Percentiles rank a stretch among this genome's conserved stretches.
These are phyloP conservation scores for Nemapogon koenigi DNA, from an alignment of 2,888 invertebrate species.

Conservation along the genomic window DNA sequence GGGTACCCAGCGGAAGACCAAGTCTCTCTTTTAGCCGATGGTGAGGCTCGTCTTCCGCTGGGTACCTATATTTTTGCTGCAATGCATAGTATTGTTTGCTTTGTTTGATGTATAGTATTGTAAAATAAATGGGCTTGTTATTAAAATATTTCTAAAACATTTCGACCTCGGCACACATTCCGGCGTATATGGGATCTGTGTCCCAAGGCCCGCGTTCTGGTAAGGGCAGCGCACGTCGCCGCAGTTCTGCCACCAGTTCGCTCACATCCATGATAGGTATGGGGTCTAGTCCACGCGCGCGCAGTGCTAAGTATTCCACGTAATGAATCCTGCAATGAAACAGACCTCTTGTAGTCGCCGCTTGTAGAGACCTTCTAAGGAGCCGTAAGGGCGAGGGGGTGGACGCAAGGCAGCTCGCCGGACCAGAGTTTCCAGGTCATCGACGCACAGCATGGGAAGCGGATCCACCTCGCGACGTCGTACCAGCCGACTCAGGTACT, in stretches of 20 bases:
- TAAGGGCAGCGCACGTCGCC: slow-evolving; percentile 82
- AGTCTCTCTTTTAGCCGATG: too few relatives aligned
- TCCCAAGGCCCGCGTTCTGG: slow-evolving; percentile 84
- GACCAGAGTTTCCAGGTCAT: slow-evolving; percentile 84
- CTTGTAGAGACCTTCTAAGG: slow-evolving; percentile 70
- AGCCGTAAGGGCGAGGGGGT: slow-evolving; percentile 80
- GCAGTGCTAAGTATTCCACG: slow-evolving; percentile 92
- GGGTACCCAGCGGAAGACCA: too few relatives aligned
- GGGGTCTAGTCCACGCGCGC: slow-evolving; percentile 89
- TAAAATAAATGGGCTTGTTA: too few relatives aligned
- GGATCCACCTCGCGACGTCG: slow-evolving; percentile 77
- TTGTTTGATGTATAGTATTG: too few relatives aligned
- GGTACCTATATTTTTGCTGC: too few relatives aligned
- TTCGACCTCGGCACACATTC: slow-evolving; percentile 88
- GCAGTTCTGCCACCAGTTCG: slow-evolving; percentile 87
- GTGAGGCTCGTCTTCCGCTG: too few relatives aligned
- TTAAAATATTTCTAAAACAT: too few relatives aligned
- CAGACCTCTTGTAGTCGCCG: slow-evolving; percentile 70
- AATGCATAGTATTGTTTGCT: too few relatives aligned
- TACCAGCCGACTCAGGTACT: slow-evolving; percentile 83
- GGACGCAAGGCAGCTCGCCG: slow-evolving; percentile 74
- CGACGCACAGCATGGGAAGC: slow-evolving; percentile 75
- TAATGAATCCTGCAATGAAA: slow-evolving; percentile 83
- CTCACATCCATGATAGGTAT: slow-evolving; percentile 85
- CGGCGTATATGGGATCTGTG: slow-evolving; percentile 84